A percentile compares a stretch with the other conserved stretches of the same genome.
Conservation (phyloP, 2,113 vertebrate genomes). For the Prunella fulvescens region DNA sequence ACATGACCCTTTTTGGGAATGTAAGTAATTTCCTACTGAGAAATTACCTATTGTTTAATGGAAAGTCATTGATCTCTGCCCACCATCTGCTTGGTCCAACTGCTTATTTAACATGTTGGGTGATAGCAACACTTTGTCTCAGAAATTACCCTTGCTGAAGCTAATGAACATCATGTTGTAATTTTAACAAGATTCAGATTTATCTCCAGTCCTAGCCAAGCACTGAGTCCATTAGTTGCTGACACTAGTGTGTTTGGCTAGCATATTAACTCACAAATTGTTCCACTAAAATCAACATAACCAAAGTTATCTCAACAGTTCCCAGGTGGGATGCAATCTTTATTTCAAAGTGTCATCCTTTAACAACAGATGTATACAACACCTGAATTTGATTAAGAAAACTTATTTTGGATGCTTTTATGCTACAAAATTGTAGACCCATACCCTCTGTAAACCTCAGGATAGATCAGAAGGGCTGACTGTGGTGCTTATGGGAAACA, state of each 20-base stretch:
- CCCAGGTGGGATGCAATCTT: background rate
- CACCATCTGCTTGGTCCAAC: conserved; percentile 50
- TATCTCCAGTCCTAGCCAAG: conserved; percentile 16
- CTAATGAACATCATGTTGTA: conserved; percentile 64
- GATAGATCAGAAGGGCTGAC: background rate
- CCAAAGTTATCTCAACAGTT: background rate
- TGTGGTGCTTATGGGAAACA: background rate
- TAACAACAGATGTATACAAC: background rate
- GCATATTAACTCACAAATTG: background rate
- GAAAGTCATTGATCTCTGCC: conserved; percentile 51
- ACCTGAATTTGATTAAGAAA: background rate
- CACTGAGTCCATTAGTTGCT: conserved; percentile 14
- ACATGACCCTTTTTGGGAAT: background rate
- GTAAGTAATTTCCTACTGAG: conserved; percentile 16
- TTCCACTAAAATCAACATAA: background rate
- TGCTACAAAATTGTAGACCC: background rate
- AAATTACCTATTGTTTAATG: conserved; percentile 62
- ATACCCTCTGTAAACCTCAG: background rate
- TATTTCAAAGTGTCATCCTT: background rate
- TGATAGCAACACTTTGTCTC: conserved; percentile 53
- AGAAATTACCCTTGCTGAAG: conserved; percentile 57
- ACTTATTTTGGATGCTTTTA: background rate
- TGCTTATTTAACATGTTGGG: conserved; percentile 59
- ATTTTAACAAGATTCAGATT: conserved; percentile 61
- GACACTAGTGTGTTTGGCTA: conserved; percentile 12